phyloP scores from a whole-genome alignment of 1,140 invertebrate species.

The Trypoxylus dichotomus region DNA sequence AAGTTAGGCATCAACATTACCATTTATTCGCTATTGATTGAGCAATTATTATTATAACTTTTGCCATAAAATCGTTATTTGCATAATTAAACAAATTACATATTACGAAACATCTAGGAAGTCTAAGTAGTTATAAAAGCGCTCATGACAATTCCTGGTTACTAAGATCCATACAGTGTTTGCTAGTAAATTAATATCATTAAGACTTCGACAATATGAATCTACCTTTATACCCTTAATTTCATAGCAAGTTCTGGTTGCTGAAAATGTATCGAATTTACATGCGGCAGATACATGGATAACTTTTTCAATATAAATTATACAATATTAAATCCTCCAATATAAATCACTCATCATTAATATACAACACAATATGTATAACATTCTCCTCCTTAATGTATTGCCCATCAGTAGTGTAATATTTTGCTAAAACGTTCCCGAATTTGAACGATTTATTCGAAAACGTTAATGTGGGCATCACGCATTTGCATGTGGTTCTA shows the following conservation, averaged over 20 bases:
- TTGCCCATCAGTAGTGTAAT: constrained; percentile 29
- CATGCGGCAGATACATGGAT: background rate
- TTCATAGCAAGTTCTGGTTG: no score
- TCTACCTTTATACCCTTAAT: no score
- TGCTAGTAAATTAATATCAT: no score
- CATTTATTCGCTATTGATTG: no score
- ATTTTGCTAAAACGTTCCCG: constrained; percentile 24
- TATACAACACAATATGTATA: constrained; percentile 16
- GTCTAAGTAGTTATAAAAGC: background rate
- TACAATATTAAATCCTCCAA: constrained; percentile 18
- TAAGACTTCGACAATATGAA: background rate
- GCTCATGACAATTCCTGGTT: no score
- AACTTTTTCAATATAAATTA: constrained; percentile 25
- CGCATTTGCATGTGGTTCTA: constrained; percentile 27
- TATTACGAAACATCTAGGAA: no score
- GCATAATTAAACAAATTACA: no score
- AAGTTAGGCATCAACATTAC: no score
- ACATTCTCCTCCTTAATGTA: constrained; percentile 15
- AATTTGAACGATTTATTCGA: constrained; percentile 32
- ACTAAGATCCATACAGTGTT: background rate
- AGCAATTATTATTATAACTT: no score
- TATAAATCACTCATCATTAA: background rate
- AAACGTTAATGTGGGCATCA: constrained; percentile 34
- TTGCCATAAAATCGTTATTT: no score
- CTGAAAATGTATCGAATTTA: no score